These are phyloP conservation scores for Leptothorax acervorum DNA, from an alignment of 2,888 invertebrate species.

Conservation along the genomic window DNA sequence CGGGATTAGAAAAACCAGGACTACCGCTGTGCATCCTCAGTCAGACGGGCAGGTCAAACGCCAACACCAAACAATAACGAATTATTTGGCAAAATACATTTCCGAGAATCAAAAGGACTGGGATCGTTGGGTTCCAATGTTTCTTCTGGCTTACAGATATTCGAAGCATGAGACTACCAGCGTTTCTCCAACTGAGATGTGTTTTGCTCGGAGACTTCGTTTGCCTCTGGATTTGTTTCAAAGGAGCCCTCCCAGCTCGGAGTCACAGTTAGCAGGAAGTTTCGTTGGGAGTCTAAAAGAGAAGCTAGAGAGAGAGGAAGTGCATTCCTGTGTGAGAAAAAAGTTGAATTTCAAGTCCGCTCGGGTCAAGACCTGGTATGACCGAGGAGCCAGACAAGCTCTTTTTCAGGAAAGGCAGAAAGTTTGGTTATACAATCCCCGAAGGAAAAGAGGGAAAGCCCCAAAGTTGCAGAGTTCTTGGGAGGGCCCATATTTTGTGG, in stretches of 20 bases:
- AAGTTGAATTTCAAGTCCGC: background rate
- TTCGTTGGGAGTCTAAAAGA: background rate
- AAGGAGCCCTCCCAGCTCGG: background rate
- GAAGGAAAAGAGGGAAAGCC: background rate
- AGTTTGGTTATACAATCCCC: constrained; percentile 3
- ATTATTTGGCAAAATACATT: too few species aligned
- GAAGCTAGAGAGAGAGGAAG: background rate
- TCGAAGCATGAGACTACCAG: background rate
- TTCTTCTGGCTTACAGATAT: background rate
- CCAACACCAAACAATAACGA: background rate
- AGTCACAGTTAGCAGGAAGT: background rate
- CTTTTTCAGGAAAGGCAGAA: background rate
- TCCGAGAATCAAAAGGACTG: background rate
- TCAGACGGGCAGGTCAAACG: background rate
- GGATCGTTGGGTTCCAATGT: background rate
- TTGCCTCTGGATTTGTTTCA: background rate
- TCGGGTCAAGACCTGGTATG: background rate
- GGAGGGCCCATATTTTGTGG: background rate
- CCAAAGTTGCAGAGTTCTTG: constrained; percentile 5
- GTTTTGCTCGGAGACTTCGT: background rate
- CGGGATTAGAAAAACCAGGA: background rate
- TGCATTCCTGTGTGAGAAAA: background rate
- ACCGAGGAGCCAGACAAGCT: background rate
- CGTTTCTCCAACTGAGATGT: background rate
- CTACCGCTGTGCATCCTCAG: background rate